Evolutionary conservation across 2,797 vertebrate species (phyloP), one percentile per base, ranked within the genome.

Genomic region (Enteromius trimaculatus): DNA sequence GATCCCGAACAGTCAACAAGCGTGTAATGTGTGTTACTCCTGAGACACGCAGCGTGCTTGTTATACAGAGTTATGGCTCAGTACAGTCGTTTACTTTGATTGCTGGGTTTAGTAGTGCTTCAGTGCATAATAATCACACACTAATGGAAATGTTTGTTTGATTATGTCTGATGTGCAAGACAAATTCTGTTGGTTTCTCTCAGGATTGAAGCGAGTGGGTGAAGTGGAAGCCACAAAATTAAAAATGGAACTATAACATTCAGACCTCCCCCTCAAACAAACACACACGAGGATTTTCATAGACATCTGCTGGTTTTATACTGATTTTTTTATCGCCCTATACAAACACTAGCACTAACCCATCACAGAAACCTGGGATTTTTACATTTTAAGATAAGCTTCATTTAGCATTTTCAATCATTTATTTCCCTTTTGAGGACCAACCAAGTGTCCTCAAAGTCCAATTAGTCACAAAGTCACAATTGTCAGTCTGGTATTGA

Each of bases 81-180:
- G 55, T 77, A 23, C 21, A 10, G 79, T 39, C 83, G 81, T 87
- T 88, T 79, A 86, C 80, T 81, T 74, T 77, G 79, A 88, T 89
- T 71, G 86, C 84, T 88, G 39, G n/a, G 6, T 71, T 78, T 29
- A 60, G 66, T 42, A 47, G 66, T 17, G 42, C 53, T 71, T 14
- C 75, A 77, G n/a, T 62, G 75, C 16, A 62, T 44, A 44, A 77
- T 77, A 29, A 77, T 77, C 37, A 70, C 19, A 70, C 68, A 4
- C 51, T 64, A 65, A 79, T 65, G 58, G n/a, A 65, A 8, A 51
- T 42, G 6, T 49, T 68, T 78, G 55, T 58, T 64, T 44, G 39
- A 64, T 62, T 23, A 26, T 47, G 64, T 55, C 19, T 70, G 51
- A 44, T 10, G 26, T 42, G 55, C 29, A 31, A 53, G 72, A 9